Evolutionary conservation across 2,888 invertebrate species (phyloP).

Genomic region (Smittia sp.): DNA sequence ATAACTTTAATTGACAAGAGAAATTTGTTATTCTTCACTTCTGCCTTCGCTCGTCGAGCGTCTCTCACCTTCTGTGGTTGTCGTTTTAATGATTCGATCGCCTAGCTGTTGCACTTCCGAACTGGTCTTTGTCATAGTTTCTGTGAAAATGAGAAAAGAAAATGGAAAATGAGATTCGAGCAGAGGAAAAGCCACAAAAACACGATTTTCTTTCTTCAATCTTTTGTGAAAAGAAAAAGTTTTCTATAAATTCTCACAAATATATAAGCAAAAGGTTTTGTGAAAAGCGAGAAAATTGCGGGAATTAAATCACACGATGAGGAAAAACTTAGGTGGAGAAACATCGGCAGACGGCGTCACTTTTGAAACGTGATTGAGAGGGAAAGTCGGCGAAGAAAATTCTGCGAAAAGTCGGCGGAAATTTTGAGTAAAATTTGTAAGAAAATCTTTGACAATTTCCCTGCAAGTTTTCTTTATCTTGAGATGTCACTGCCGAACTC

Average conservation of each 20-base stretch:
- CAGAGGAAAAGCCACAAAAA: neutral
- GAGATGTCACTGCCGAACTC: neutral
- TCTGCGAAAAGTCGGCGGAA: too few relatives aligned
- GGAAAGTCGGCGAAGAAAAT: neutral
- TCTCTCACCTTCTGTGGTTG: slow-evolving; percentile 38
- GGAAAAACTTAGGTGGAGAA: neutral
- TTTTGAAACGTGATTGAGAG: slow-evolving; percentile 26
- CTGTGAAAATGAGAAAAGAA: slow-evolving; percentile 36
- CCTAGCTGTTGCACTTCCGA: slow-evolving; percentile 40
- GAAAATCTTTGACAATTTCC: too few relatives aligned
- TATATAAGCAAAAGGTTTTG: slow-evolving; percentile 33
- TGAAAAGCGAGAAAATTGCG: slow-evolving; percentile 32
- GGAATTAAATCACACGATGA: slow-evolving; percentile 37
- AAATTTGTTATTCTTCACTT: slow-evolving; percentile 1
- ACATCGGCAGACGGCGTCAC: neutral
- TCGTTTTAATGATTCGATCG: slow-evolving; percentile 37
- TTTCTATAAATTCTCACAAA: slow-evolving; percentile 19
- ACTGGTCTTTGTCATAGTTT: slow-evolving; percentile 41
- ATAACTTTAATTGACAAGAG: slow-evolving; percentile 54
- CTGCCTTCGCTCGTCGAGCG: neutral
- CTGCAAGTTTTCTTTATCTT: too few relatives aligned
- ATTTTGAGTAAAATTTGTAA: too few relatives aligned
- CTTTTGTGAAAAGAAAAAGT: slow-evolving; percentile 4
- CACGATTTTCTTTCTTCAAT: slow-evolving; percentile 21
- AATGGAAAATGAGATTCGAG: slow-evolving; percentile 4